These are phyloP conservation scores for Neogobius melanostomus DNA, from an alignment of 2,113 vertebrate genomes.

Conservation along the genomic window DNA sequence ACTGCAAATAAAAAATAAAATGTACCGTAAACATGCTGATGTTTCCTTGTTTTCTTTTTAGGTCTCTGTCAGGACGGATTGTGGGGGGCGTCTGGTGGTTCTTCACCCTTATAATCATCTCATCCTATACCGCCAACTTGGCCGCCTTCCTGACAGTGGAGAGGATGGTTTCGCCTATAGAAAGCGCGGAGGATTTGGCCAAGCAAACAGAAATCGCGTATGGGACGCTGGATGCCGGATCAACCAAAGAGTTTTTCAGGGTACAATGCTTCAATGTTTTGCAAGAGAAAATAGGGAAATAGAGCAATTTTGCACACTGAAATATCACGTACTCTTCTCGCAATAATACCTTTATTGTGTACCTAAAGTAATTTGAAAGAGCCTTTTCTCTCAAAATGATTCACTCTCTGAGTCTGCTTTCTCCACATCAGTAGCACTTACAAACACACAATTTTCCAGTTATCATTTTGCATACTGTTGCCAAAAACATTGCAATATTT, in stretches of 20 bases:
- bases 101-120: conserved; percentile 99
- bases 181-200: conserved; percentile 96
- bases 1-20: conserved; percentile 3
- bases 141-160: conserved; percentile 98
- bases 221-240: conserved; percentile 94
- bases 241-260: conserved; percentile 99
- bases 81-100: conserved; percentile 99
- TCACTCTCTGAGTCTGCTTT: neutral
- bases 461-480: too few species aligned
- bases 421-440: neutral
- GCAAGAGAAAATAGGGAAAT: too few species aligned
- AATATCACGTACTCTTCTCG: too few species aligned
- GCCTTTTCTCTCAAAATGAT: neutral
- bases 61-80: conserved; percentile 95
- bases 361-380: neutral
- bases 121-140: conserved; percentile 97
- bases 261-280: conserved; percentile 65
- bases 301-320: too few species aligned
- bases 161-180: conserved; percentile 98
- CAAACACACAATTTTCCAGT: neutral
- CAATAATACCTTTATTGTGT: too few species aligned
- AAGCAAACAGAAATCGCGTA: conserved; percentile 99
- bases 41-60: conserved; percentile 53
- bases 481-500: too few species aligned
- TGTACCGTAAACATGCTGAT: neutral